Evolutionary conservation across 2,113 vertebrate species (phyloP).

Genomic region (Xiphophorus maculatus): DNA sequence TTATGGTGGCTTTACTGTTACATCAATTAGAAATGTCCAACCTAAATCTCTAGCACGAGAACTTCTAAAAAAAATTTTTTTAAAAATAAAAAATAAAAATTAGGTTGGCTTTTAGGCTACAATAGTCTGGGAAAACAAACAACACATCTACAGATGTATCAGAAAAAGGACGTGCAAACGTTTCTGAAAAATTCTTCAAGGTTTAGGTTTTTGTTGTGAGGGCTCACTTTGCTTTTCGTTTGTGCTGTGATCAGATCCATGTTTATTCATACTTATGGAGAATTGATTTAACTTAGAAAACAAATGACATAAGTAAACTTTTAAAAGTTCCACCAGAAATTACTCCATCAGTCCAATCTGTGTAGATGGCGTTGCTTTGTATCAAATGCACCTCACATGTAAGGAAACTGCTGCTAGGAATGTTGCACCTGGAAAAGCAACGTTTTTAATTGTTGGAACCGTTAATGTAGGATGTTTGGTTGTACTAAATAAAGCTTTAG

Average conservation of each 20-base stretch:
- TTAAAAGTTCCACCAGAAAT: not conserved
- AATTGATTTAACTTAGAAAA: not conserved
- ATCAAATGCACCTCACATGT: not conserved
- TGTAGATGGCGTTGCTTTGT: not conserved
- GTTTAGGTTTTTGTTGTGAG: not conserved
- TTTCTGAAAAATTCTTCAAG: not conserved
- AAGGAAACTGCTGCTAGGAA: not conserved
- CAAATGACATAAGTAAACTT: not conserved
- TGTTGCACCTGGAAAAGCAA: not conserved
- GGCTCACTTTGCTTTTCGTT: not conserved
- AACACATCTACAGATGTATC: not conserved
- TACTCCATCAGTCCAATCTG: not conserved
- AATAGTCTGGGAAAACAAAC: not conserved
- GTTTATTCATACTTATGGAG: too few relatives aligned
- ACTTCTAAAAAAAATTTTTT: not conserved
- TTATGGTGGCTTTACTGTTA: too few relatives aligned
- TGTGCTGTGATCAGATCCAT: too few relatives aligned
- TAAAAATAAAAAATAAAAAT: not conserved
- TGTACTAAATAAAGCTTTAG: not conserved
- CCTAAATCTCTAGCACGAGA: not conserved
- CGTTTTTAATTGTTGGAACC: not conserved
- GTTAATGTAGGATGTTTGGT: not conserved
- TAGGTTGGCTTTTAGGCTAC: not conserved
- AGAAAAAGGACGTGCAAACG: not conserved
- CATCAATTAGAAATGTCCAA: not conserved